Evolutionary conservation across 2,797 vertebrate genomes (phyloP), one percentile per base, ranked within the genome.

Genomic region (Crocodylus rhombifer): DNA sequence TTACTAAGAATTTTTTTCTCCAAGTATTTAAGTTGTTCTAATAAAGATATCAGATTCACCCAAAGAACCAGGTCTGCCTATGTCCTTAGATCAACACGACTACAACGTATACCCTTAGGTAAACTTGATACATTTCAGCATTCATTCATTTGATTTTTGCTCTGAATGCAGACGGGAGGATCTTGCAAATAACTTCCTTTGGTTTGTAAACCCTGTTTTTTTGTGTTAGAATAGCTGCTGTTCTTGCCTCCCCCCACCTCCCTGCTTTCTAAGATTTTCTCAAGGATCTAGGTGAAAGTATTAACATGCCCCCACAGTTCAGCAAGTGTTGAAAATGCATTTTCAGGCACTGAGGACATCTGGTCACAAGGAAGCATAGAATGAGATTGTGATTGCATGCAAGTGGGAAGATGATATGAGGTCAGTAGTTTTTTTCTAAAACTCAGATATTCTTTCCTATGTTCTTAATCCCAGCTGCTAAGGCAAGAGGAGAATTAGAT

Each of bases 331-430:
- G 60, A 77, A 79, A 77, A n/a, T 67, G 92, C 78, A 67, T 63
- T 80, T 80, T 6, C 2, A 88, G 88, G 42, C 56, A 17, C 57
- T 26, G 79, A 58, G 55, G 76, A 82, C 73, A 28, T 80, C 77
- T 51, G 69, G 88, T 88, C 86, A 91, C 61, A 15, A 80, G 58
- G 85, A 92, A 75, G n/a, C 75, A 64, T 90, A 92, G 85, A 96
- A 79, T 73, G 91, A 92, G 82, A 69, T 80, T 88, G 64, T 93
- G 91, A 93, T 80, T 88, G 88, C 42, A 25, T 88, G 88, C 42
- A 25, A 82, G 33, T 71, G 56, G 92, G 73, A 93, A 73, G 84
- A 83, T 36, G 73, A 77, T 67, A 92, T 42, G 80, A 91, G 78
- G 79, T 83, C 77, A 73, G 55, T 86, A 90, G 73, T 14, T 55